Evolutionary conservation across 92 coral and sea anemone species (phyloP), one percentile per base, ranked within the genome.

Genomic region (Porites divaricata): DNA sequence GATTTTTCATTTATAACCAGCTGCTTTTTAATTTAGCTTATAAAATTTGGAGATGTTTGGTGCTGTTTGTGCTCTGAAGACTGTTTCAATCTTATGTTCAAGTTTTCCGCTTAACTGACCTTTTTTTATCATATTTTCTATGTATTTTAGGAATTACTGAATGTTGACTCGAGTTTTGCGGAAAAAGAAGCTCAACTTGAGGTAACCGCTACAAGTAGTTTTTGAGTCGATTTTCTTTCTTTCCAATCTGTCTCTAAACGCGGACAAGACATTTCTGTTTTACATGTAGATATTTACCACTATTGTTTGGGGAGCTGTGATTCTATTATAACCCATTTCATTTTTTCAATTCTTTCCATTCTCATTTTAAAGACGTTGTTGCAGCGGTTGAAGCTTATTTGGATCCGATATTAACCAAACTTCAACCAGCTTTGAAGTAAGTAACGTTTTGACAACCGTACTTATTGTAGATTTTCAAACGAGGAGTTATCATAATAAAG

Each of bases 331-430:
- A 2, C 16, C 16, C 59, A 66, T 66, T 13, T 66, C 45, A 24
- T 66, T 12, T 54, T 11, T 54, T 54, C 65, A 41, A 69, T 25
- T 70, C 26, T 11, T 2, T 80, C 49, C 77, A 96, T 98, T 78
- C 93, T 57, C 98, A 92, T 85, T 96, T 90, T 76, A 85, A 89
- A 74, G 93, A 91, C 77, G 91, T 96, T n/a, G 85, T 87, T 17
- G 92, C 90, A 11, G 99, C 96, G 51, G 81, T 96, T 87, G 98
- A 96, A 76, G 90, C 90, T 56, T 96, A 96, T 80, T 80, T 96
- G 66, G 92, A 90, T 67, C 98, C 96, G 8, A 88, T 95, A 49
- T 78, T 96, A 66, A 95, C 93, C 61, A 93, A 90, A 71, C 96
- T 96, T 2, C 88, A 90, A 65, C 88, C 97, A n/a, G 91, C 94